Base-by-base conservation (phyloP, 2,113 vertebrate species). In the Macrotus californicus region DNA sequence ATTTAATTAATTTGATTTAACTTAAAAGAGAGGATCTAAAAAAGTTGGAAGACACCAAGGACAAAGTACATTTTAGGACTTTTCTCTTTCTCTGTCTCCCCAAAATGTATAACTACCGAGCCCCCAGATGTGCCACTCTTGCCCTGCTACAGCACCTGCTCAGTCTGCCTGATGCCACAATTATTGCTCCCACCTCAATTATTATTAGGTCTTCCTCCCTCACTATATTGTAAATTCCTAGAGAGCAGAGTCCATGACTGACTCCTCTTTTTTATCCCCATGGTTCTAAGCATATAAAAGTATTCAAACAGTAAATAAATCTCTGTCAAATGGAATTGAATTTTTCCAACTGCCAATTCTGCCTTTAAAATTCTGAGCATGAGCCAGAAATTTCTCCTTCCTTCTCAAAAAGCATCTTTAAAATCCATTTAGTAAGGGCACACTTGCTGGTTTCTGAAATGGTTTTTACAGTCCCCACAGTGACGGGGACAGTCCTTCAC, bases 231-330 rank as follows among this genome's bases (percentile, higher is more conserved):
- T 59, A 79, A 91, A 95, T 95, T 89, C 80, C 92, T 94, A 64
- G 80, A 95, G 93, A 93, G 79, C 75, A 92, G 56, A 76, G 59
- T 43, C 80, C 87, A 89, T 36, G 83, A 75, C 93, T 41, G n/a
- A 46, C 66, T 93, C 73, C 39, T 86, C 92, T 88, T 94, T 85
- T 76, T 93, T 39, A 91, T 72, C 61, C 34, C 81, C n/a, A 34
- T 70, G 46, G 26, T 80, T 90, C 69, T 41, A 80, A 59, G 72
- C 89, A 83, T 92, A 72, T 94, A 89, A 80, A 95, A 95, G 83
- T 72, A 76, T 64, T 94, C 95, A 89, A 41, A 93, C 93, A 96
- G 86, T 94, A 91, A 96, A 95, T 96, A 95, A 97, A 94, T 96
- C 83, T 91, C 59, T 94, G 77, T 92, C 93, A 95, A 95, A 83